phyloP scores from a whole-genome alignment of 2,888 invertebrate genomes.

The Pharmacophagus antenor region DNA sequence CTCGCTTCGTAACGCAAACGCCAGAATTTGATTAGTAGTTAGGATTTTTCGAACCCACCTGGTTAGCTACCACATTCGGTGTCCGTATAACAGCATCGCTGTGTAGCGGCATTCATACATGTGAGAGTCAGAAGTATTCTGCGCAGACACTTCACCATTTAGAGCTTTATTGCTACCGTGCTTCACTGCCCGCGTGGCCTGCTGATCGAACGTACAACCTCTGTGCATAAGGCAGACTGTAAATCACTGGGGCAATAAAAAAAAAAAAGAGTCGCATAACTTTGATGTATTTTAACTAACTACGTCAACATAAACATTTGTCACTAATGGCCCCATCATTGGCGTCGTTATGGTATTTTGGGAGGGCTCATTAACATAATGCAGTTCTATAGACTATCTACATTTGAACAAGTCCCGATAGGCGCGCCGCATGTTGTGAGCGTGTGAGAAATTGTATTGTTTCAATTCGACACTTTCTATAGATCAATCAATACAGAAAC shows the following conservation, averaged over 20 bases:
- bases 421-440: background rate
- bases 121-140: too few species aligned
- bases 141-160: too few species aligned
- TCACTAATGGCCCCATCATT: background rate
- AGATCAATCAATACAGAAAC: background rate
- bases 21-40: too few species aligned
- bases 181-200: too few species aligned
- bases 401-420: background rate
- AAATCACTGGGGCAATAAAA: too few species aligned
- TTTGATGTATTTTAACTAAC: background rate
- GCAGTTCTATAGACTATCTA: background rate
- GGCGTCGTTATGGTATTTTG: background rate
- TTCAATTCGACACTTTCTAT: background rate
- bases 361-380: background rate
- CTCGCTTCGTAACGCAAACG: too few species aligned
- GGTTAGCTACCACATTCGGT: too few species aligned
- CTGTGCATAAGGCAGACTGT: conserved; percentile 12
- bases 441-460: background rate
- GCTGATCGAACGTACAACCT: too few species aligned
- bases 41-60: too few species aligned
- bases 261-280: background rate
- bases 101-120: too few species aligned
- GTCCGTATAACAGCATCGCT: too few species aligned
- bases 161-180: too few species aligned
- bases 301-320: background rate